A percentile compares a stretch with the other conserved stretches of the same genome.
These are phyloP conservation scores for Alca torda DNA, from an alignment of 2,797 vertebrate species.

Conservation along the genomic window DNA sequence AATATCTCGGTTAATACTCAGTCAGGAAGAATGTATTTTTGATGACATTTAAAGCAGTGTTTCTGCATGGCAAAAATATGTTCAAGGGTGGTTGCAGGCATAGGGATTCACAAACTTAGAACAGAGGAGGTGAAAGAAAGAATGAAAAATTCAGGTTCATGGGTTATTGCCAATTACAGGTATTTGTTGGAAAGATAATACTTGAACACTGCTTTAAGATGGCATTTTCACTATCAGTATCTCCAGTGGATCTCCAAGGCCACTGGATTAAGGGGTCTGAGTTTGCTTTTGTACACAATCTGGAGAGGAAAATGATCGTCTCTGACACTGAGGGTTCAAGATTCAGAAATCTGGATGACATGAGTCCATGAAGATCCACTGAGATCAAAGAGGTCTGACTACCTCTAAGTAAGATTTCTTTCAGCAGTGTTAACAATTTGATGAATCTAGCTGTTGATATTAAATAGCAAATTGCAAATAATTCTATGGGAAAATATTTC, in stretches of 20 bases:
- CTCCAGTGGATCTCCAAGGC: background rate
- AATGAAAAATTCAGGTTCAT: background rate
- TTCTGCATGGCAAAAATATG: background rate
- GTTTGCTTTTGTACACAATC: background rate
- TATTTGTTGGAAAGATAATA: background rate
- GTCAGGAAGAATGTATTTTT: background rate
- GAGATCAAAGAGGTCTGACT: background rate
- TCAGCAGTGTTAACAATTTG: background rate
- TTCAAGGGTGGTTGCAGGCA: background rate
- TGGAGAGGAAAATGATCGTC: background rate
- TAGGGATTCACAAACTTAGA: background rate
- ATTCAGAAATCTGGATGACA: background rate
- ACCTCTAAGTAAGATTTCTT: background rate
- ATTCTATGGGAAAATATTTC: background rate
- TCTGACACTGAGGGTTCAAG: background rate
- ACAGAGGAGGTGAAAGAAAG: background rate
- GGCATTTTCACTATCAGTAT: background rate
- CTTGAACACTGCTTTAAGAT: background rate
- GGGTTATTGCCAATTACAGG: background rate
- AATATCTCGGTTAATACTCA: background rate
- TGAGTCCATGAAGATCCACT: background rate
- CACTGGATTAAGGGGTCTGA: background rate
- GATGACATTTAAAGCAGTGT: background rate
- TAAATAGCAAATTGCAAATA: background rate
- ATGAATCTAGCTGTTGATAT: background rate